phyloP scores from a whole-genome alignment of 2,888 invertebrate genomes.

The Drosophila stalkeri region DNA sequence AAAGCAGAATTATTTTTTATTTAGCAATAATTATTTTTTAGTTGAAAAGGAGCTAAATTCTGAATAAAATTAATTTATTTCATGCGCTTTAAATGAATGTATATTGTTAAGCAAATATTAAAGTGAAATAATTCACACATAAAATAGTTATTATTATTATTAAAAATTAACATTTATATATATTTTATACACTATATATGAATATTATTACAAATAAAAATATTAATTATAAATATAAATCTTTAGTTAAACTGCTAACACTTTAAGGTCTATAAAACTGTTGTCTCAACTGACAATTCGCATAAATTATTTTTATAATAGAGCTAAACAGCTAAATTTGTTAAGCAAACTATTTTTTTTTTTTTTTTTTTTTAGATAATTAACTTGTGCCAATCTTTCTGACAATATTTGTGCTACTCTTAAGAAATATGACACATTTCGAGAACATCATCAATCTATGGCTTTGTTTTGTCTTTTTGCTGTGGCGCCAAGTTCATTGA shows the following conservation, averaged over 20 bases:
- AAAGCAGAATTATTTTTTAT: too few species aligned
- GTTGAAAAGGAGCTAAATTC: too few species aligned
- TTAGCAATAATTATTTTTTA: too few species aligned
- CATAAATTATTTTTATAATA: conserved; percentile 1
- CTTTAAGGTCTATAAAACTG: conserved; percentile 4
- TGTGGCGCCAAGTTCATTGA: conserved; percentile 49
- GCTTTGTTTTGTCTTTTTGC: conserved; percentile 18
- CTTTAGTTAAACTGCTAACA: neutral
- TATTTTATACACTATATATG: neutral
- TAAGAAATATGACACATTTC: conserved; percentile 41
- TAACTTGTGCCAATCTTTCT: conserved; percentile 18
- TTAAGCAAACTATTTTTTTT: neutral
- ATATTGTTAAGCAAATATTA: too few species aligned
- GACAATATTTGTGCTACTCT: conserved; percentile 4
- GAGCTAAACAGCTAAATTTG: conserved; percentile 42
- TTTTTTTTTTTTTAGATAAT: neutral
- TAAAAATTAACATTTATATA: neutral
- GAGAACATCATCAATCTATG: conserved; percentile 42
- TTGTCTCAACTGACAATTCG: neutral
- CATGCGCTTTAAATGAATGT: too few species aligned
- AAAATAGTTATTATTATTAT: too few species aligned
- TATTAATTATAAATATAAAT: neutral
- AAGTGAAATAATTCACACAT: too few species aligned
- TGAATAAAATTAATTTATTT: too few species aligned
- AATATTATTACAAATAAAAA: neutral